Percentiles rank a stretch among this genome's conserved stretches.
Evolutionary conservation across 2,888 invertebrate species (phyloP).

Genomic region (Diachrysia chrysitis): DNA sequence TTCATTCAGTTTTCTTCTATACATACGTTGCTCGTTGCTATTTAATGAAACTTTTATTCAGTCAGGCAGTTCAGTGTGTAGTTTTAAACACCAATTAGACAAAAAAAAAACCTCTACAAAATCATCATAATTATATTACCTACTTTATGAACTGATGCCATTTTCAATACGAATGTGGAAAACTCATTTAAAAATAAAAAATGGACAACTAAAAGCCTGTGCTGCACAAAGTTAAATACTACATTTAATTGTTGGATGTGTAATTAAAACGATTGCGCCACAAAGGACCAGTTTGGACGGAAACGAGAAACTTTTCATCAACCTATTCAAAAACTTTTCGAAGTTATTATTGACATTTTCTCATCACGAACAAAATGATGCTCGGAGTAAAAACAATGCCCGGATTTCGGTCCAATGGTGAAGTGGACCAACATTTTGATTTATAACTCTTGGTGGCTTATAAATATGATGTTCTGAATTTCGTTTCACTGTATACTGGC

Average conservation of each 20-base stretch:
- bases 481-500: constrained; percentile 3
- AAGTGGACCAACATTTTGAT: constrained; percentile 49
- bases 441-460: constrained; percentile 32
- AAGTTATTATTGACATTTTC: constrained; percentile 56
- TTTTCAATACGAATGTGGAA: background rate
- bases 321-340: constrained; percentile 48
- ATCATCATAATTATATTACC: too few species aligned
- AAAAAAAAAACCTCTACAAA: too few species aligned
- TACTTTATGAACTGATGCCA: background rate
- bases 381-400: constrained; percentile 56
- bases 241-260: constrained; percentile 10
- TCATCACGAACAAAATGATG: constrained; percentile 54
- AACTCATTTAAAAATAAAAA: background rate
- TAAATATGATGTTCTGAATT: constrained; percentile 12
- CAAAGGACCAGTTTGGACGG: constrained; percentile 28
- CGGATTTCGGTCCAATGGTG: constrained; percentile 48
- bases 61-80: background rate
- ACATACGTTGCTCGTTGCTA: background rate
- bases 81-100: too few species aligned
- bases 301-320: constrained; percentile 35
- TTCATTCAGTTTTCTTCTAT: background rate
- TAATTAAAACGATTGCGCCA: constrained; percentile 39
- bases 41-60: background rate
- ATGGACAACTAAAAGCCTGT: constrained; percentile 8
- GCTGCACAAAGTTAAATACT: constrained; percentile 20